phyloP scores from a whole-genome alignment of 2,797 vertebrate species.

The Eupleurogrammus muticus region DNA sequence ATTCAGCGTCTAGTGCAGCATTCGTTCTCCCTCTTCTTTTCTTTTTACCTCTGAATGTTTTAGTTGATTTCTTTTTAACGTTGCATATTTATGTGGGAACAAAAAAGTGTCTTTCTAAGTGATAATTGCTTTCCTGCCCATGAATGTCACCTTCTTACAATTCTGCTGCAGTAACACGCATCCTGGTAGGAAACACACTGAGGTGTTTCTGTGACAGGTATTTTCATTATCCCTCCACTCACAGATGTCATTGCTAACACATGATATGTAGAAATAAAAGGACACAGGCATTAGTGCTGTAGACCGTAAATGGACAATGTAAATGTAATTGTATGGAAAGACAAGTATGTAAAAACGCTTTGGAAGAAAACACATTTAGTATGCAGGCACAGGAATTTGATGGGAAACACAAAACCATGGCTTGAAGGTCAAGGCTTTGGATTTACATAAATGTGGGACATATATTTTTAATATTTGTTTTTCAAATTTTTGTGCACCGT shows the following conservation, averaged over 20 bases:
- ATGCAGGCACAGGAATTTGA: constrained; percentile 15
- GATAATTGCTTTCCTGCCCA: constrained; percentile 41
- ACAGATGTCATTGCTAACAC: constrained; percentile 5
- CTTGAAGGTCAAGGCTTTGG: constrained; percentile 19
- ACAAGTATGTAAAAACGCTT: not conserved
- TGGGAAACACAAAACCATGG: constrained; percentile 1
- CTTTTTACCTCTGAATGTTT: constrained; percentile 12
- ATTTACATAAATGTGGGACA: constrained; percentile 3
- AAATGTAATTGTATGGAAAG: not conserved
- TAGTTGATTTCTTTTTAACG: constrained; percentile 8
- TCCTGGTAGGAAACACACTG: constrained; percentile 14
- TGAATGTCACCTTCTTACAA: constrained; percentile 6
- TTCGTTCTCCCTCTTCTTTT: not conserved
- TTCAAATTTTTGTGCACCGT: constrained; percentile 2
- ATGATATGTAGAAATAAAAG: not conserved
- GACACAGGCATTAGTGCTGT: not conserved
- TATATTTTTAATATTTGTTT: constrained; percentile 18
- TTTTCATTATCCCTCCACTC: constrained; percentile 12
- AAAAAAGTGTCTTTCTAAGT: constrained; percentile 21
- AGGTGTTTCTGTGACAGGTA: not conserved
- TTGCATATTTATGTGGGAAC: not conserved
- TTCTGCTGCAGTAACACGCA: constrained; percentile 7
- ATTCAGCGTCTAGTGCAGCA: constrained; percentile 15
- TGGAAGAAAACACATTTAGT: constrained; percentile 1
- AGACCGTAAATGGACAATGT: not conserved